These are phyloP conservation scores for Popillia japonica DNA, from an alignment of 1,140 invertebrate species.

Conservation along the genomic window DNA sequence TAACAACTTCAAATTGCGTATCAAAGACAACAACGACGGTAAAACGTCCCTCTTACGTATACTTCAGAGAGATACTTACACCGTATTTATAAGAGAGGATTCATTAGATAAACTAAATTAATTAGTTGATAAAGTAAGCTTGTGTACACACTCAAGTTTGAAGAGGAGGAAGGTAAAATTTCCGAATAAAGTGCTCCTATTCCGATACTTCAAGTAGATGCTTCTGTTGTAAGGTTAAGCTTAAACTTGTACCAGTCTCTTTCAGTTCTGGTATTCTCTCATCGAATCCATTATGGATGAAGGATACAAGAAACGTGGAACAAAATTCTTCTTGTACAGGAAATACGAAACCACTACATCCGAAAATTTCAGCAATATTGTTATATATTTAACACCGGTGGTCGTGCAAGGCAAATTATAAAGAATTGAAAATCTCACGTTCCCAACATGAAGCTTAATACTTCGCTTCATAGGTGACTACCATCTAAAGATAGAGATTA, in stretches of 20 bases:
- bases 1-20: too few relatives aligned
- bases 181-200: not conserved
- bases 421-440: not conserved
- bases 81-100: not conserved
- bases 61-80: not conserved
- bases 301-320: slow-evolving; percentile 5
- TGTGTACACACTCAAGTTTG: not conserved
- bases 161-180: slow-evolving; percentile 18
- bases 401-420: not conserved
- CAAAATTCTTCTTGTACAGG: not conserved
- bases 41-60: not conserved
- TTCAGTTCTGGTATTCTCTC: not conserved
- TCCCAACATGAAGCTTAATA: too few relatives aligned
- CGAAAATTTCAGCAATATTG: slow-evolving; percentile 1
- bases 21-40: not conserved
- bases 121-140: slow-evolving; percentile 1
- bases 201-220: not conserved
- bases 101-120: slow-evolving; percentile 8
- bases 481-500: too few relatives aligned
- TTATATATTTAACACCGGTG: not conserved
- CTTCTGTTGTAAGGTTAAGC: not conserved
- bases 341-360: not conserved
- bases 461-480: too few relatives aligned
- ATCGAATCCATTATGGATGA: slow-evolving; percentile 11
- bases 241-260: not conserved